Percentiles rank a stretch among this genome's conserved stretches.
Conservation (phyloP, 2,888 invertebrate genomes). For the Pseudococcus jackbeardsleyi region DNA sequence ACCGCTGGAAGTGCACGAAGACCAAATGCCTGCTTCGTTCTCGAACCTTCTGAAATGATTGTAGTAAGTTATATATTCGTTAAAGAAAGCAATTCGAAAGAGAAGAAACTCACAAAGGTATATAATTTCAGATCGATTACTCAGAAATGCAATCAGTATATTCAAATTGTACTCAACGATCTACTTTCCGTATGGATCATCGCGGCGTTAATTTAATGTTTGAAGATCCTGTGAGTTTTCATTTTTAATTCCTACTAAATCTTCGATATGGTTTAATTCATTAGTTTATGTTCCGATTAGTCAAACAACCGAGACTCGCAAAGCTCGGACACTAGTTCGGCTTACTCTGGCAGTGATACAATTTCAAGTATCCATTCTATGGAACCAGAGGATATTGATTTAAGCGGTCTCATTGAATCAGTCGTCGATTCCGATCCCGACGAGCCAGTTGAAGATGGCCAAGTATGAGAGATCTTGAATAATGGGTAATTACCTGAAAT, state of each 20-base stretch:
- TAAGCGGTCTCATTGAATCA: constrained; percentile 94
- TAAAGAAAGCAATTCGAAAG: neutral
- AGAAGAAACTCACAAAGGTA: neutral
- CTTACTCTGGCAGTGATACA: constrained; percentile 96
- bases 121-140: constrained; percentile 55
- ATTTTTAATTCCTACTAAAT: neutral
- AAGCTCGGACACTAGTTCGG: constrained; percentile 95
- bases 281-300: constrained; percentile 72
- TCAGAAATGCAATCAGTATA: constrained; percentile 61
- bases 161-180: constrained; percentile 60
- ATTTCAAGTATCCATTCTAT: constrained; percentile 92
- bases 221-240: constrained; percentile 62
- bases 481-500: neutral
- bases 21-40: constrained; percentile 86
- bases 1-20: constrained; percentile 82
- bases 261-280: neutral
- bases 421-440: constrained; percentile 97
- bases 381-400: constrained; percentile 84
- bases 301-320: constrained; percentile 87
- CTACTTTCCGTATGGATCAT: constrained; percentile 87
- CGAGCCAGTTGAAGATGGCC: constrained; percentile 91
- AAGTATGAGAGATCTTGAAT: constrained; percentile 72
- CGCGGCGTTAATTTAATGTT: constrained; percentile 71
- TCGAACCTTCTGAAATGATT: constrained; percentile 90
- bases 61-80: constrained; percentile 75